phyloP scores from a whole-genome alignment of 1,140 invertebrate species.

The Bicyclus anynana region DNA sequence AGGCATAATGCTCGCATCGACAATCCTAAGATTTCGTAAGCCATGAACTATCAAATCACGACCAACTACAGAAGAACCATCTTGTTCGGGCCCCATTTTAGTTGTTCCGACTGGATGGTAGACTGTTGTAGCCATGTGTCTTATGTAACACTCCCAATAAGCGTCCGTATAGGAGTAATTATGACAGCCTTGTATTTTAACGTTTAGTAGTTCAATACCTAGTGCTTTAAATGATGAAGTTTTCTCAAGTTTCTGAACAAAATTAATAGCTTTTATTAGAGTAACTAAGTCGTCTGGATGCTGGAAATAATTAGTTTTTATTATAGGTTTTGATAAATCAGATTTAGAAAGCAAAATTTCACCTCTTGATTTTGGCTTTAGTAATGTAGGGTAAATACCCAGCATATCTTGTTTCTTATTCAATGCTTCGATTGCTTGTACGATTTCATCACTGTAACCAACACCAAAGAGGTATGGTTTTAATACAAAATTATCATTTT shows the following conservation, averaged over 20 bases:
- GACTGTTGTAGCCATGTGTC: slow-evolving; percentile 79
- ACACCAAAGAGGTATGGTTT: slow-evolving; percentile 39
- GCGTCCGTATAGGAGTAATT: slow-evolving; percentile 68
- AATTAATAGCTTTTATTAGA: slow-evolving; percentile 81
- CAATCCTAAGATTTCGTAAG: slow-evolving; percentile 83
- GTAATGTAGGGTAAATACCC: slow-evolving; percentile 67
- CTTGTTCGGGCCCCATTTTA: slow-evolving; percentile 85
- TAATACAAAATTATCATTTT: slow-evolving; percentile 40
- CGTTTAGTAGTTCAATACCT: slow-evolving; percentile 55
- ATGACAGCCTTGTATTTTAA: slow-evolving; percentile 68
- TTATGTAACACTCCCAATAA: slow-evolving; percentile 82
- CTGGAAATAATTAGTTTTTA: slow-evolving; percentile 88
- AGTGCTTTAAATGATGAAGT: slow-evolving; percentile 59
- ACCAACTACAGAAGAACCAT: slow-evolving; percentile 82
- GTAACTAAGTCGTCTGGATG: slow-evolving; percentile 83
- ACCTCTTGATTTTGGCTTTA: slow-evolving; percentile 76
- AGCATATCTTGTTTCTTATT: slow-evolving; percentile 69
- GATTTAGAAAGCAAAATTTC: slow-evolving; percentile 52
- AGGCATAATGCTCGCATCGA: slow-evolving; percentile 90
- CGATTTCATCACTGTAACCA: slow-evolving; percentile 68
- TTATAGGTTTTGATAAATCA: slow-evolving; percentile 79
- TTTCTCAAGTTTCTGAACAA: slow-evolving; percentile 60
- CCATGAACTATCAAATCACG: slow-evolving; percentile 82
- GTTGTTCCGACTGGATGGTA: slow-evolving; percentile 87
- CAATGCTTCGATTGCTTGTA: slow-evolving; percentile 52